Percentiles rank a stretch among this genome's conserved stretches.
phyloP scores from a whole-genome alignment of 2,113 vertebrate species.

The Carettochelys insculpta region DNA sequence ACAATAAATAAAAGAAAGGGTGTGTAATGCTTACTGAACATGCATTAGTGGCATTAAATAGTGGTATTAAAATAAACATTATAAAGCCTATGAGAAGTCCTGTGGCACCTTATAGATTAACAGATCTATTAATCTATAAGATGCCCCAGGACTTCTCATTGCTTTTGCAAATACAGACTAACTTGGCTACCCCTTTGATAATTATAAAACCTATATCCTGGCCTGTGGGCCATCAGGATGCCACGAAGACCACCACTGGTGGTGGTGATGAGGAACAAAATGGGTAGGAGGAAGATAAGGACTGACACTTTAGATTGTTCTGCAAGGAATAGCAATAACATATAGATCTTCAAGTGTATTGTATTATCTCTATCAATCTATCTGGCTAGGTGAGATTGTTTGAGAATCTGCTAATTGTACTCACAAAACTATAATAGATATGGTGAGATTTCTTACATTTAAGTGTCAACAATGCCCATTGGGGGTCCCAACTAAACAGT shows the following conservation, averaged over 20 bases:
- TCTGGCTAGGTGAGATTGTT: neutral
- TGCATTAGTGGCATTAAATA: neutral
- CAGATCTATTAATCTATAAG: too few species aligned
- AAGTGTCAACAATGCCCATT: neutral
- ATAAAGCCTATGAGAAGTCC: too few species aligned
- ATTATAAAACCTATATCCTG: neutral
- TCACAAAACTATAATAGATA: neutral
- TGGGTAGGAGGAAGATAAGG: neutral
- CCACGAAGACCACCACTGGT: neutral
- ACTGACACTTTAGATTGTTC: neutral
- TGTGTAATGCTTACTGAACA: neutral
- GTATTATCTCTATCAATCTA: neutral
- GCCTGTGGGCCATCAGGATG: neutral
- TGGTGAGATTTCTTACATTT: neutral
- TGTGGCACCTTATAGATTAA: too few species aligned
- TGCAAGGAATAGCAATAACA: neutral
- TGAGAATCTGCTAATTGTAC: neutral
- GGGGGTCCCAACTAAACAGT: neutral
- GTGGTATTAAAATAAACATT: neutral
- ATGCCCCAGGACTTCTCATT: too few species aligned
- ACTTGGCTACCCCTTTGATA: too few species aligned
- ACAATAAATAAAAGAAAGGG: neutral
- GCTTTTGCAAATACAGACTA: too few species aligned
- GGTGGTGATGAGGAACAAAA: neutral
- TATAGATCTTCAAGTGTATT: neutral